Evolutionary conservation across 2,113 vertebrate species (phyloP).

Genomic region (Speoplatyrhinus poulsoni): DNA sequence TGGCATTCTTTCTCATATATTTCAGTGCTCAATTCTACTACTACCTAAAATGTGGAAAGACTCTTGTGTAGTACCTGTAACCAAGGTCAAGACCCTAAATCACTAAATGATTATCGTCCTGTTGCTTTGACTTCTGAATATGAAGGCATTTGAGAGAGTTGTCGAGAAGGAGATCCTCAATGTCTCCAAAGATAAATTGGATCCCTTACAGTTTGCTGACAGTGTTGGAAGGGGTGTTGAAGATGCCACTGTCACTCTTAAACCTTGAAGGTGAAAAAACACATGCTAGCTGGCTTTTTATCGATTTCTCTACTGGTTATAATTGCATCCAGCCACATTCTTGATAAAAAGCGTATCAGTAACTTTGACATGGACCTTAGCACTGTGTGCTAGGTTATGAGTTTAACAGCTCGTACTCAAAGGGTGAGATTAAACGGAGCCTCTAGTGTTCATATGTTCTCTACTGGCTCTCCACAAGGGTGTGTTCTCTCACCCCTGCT

Average conservation of each 20-base stretch:
- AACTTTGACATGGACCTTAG: not conserved
- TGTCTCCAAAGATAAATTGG: not conserved
- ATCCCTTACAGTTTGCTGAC: not conserved
- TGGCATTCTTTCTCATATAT: not conserved
- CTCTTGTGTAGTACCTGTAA: not conserved
- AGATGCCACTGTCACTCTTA: not conserved
- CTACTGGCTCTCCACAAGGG: not conserved
- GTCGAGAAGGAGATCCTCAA: not conserved
- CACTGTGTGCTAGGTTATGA: not conserved
- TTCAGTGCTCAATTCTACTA: not conserved
- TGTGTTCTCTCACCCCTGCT: slow-evolving; percentile 1
- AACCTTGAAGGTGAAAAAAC: too few relatives aligned
- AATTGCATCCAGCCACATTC: slow-evolving; percentile 19
- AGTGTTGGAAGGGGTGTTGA: not conserved
- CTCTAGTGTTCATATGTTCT: not conserved
- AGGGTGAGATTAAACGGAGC: not conserved
- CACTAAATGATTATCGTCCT: not conserved
- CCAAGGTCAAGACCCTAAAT: not conserved
- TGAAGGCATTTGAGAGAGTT: not conserved
- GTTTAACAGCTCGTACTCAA: not conserved
- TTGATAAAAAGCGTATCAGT: not conserved
- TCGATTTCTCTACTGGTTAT: slow-evolving; percentile 7
- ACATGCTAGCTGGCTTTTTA: not conserved
- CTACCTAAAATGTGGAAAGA: not conserved
- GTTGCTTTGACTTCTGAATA: not conserved